These are phyloP conservation scores for Orthosia incerta DNA, from an alignment of 2,888 invertebrate genomes.

Conservation along the genomic window DNA sequence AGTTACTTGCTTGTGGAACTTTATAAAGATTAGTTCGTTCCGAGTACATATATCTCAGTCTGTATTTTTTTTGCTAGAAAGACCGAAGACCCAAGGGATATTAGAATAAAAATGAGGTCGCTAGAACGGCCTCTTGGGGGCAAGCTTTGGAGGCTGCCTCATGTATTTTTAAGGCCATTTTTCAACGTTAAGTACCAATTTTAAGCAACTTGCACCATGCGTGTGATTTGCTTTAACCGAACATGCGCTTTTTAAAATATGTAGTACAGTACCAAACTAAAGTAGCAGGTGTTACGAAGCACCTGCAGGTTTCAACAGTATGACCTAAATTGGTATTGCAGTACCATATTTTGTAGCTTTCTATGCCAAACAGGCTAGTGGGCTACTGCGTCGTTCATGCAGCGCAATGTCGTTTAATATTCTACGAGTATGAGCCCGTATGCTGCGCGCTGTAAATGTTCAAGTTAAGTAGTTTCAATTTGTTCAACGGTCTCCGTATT, in stretches of 20 bases:
- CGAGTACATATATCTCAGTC: too few relatives aligned
- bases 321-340: constrained; percentile 51
- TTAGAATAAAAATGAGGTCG: too few relatives aligned
- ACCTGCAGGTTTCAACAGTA: constrained; percentile 23
- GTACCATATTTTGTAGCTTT: constrained; percentile 27
- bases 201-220: background rate
- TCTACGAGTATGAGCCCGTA: constrained; percentile 33
- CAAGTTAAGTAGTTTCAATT: constrained; percentile 22
- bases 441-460: constrained; percentile 7
- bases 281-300: background rate
- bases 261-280: background rate
- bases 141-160: too few relatives aligned
- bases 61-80: too few relatives aligned
- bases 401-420: constrained; percentile 37
- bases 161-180: too few relatives aligned
- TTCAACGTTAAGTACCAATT: too few relatives aligned
- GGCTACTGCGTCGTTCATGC: constrained; percentile 41
- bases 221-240: background rate
- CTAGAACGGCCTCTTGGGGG: too few relatives aligned
- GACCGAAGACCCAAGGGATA: too few relatives aligned
- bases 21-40: too few relatives aligned
- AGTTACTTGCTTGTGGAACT: too few relatives aligned
- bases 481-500: constrained; percentile 2
- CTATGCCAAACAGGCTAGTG: constrained; percentile 35
- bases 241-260: background rate